Conservation (phyloP, 2,888 invertebrate species). For the Trichacis sp. region DNA sequence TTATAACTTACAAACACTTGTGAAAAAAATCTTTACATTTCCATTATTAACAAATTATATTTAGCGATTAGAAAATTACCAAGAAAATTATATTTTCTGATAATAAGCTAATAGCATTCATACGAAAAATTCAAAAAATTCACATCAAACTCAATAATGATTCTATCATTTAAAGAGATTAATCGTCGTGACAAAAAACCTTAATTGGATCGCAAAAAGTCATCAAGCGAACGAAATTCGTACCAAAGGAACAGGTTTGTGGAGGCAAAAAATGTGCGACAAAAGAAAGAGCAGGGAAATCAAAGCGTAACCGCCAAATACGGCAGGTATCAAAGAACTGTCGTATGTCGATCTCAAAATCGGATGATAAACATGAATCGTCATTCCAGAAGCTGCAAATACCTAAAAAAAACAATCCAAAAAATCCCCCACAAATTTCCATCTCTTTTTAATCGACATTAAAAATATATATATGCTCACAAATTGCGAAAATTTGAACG, state of each 20-base stretch:
- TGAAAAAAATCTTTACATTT: too few species aligned
- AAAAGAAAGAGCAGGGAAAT: constrained; percentile 40
- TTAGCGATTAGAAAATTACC: too few species aligned
- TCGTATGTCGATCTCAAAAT: constrained; percentile 27
- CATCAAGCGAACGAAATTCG: not conserved
- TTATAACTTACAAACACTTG: too few species aligned
- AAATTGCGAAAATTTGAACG: constrained; percentile 38
- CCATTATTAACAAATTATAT: too few species aligned
- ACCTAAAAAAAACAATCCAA: constrained; percentile 21
- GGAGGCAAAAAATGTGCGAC: constrained; percentile 25
- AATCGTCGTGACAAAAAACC: too few species aligned
- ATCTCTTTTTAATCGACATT: too few species aligned
- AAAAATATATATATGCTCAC: constrained; percentile 21
- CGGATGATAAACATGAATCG: constrained; percentile 36
- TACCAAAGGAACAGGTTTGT: constrained; percentile 26
- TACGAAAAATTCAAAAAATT: too few species aligned
- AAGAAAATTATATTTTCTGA: too few species aligned
- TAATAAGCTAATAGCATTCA: too few species aligned
- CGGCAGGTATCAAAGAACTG: constrained; percentile 39
- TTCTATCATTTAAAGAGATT: too few species aligned
- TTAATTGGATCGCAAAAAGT: not conserved
- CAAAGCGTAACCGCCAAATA: constrained; percentile 40
- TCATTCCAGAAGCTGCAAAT: constrained; percentile 38
- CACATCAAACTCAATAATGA: too few species aligned
- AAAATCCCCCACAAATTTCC: not conserved